phyloP scores from a whole-genome alignment of 2,797 vertebrate species.

The Ctenopoma multispine region DNA sequence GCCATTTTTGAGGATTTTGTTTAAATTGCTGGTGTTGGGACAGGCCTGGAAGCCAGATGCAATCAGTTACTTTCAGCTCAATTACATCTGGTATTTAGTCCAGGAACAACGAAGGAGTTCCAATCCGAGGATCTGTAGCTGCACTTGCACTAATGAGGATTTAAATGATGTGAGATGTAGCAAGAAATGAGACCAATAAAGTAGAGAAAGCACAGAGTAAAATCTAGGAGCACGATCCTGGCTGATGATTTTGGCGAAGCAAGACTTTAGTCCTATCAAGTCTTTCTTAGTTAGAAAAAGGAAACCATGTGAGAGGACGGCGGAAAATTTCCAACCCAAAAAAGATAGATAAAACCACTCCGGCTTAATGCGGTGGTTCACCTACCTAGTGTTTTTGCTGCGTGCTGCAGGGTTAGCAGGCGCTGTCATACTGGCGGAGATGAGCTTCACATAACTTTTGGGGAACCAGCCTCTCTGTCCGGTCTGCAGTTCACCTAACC shows the following conservation, averaged over 20 bases:
- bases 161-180: background rate
- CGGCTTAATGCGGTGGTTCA: background rate
- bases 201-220: background rate
- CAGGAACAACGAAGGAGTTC: background rate
- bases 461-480: constrained; percentile 99
- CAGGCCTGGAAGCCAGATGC: background rate
- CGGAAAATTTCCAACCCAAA: background rate
- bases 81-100: background rate
- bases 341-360: background rate
- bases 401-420: constrained; percentile 62
- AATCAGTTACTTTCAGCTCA: background rate
- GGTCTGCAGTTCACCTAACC: constrained; percentile 96
- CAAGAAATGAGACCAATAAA: background rate
- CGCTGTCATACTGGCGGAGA: constrained; percentile 83
- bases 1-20: background rate
- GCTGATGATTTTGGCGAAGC: background rate
- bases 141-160: background rate
- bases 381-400: constrained; percentile 91
- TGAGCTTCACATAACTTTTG: constrained; percentile 98
- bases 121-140: background rate
- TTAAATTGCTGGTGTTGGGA: background rate
- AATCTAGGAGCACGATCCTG: background rate
- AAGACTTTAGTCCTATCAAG: background rate
- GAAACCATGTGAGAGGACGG: background rate
- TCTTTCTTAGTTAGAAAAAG: background rate